phyloP scores from a whole-genome alignment of 2,888 invertebrate genomes.

The Thymelicus sylvestris region DNA sequence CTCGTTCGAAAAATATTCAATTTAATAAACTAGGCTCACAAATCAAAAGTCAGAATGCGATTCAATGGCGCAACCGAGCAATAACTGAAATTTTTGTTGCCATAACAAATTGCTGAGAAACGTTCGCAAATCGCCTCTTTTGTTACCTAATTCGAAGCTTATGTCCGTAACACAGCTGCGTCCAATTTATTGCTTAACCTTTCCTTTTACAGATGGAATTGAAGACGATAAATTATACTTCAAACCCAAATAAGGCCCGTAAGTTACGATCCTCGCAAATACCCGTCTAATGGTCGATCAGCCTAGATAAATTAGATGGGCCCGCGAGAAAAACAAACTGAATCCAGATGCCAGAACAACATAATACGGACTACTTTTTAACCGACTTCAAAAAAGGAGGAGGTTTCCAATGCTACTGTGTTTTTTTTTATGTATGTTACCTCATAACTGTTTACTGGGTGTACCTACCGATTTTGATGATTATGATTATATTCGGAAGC shows the following conservation, averaged over 20 bases:
- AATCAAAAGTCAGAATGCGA: constrained; percentile 28
- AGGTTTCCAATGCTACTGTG: too few relatives aligned
- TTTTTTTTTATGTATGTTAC: too few relatives aligned
- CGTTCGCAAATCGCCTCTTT: constrained; percentile 75
- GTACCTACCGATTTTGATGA: too few relatives aligned
- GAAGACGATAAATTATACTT: constrained; percentile 84
- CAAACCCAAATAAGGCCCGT: constrained; percentile 80
- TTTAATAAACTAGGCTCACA: constrained; percentile 33
- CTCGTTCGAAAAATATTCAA: constrained; percentile 14
- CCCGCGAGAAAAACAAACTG: constrained; percentile 39
- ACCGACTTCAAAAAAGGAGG: too few relatives aligned
- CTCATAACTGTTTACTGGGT: too few relatives aligned
- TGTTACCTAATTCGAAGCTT: constrained; percentile 79
- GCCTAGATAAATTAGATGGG: constrained; percentile 71
- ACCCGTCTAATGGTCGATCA: constrained; percentile 73
- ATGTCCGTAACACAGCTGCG: constrained; percentile 79
- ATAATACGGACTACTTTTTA: constrained; percentile 13
- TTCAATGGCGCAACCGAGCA: constrained; percentile 28
- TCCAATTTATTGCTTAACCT: constrained; percentile 78
- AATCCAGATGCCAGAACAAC: constrained; percentile 11
- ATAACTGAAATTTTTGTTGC: constrained; percentile 46
- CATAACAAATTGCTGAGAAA: constrained; percentile 51
- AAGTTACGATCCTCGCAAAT: constrained; percentile 73
- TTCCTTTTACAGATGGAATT: constrained; percentile 79
- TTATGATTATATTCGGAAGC: too few relatives aligned